A percentile compares a stretch with the other conserved stretches of the same genome.
phyloP scores from a whole-genome alignment of 2,888 invertebrate species.

The Entomobrya proxima region DNA sequence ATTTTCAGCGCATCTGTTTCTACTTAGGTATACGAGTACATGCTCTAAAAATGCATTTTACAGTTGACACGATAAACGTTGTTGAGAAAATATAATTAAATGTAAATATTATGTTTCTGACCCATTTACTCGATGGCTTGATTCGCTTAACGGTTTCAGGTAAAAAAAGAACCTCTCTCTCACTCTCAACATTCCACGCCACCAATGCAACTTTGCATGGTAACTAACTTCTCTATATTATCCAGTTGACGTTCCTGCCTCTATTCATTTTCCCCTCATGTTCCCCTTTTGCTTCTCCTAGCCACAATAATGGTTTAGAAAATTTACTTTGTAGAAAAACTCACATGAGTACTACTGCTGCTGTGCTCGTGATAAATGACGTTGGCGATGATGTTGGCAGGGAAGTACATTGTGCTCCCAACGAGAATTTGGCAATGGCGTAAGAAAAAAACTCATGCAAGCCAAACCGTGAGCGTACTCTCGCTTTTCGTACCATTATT shows the following conservation, averaged over 20 bases:
- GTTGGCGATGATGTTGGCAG: neutral
- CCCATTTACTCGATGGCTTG: neutral
- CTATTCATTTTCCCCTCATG: too few species aligned
- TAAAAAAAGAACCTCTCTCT: too few species aligned
- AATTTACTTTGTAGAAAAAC: neutral
- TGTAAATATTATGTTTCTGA: constrained; percentile 20
- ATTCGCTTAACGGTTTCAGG: neutral
- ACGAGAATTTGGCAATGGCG: neutral
- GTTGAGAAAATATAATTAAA: too few species aligned
- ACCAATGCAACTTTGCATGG: too few species aligned
- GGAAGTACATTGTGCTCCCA: neutral
- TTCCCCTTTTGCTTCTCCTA: too few species aligned
- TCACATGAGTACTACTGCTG: neutral
- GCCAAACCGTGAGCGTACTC: neutral
- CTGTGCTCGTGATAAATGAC: constrained; percentile 11
- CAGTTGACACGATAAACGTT: too few species aligned
- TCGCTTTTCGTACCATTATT: neutral
- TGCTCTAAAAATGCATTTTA: too few species aligned
- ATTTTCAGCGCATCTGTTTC: too few species aligned
- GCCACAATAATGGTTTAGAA: neutral
- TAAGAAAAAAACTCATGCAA: neutral
- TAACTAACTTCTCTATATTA: too few species aligned
- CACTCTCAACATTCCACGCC: too few species aligned
- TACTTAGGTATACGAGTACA: too few species aligned
- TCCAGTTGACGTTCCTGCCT: too few species aligned